These are phyloP conservation scores for Grammomys dolichurus DNA, from an alignment of 2,113 vertebrate species.

Conservation along the genomic window DNA sequence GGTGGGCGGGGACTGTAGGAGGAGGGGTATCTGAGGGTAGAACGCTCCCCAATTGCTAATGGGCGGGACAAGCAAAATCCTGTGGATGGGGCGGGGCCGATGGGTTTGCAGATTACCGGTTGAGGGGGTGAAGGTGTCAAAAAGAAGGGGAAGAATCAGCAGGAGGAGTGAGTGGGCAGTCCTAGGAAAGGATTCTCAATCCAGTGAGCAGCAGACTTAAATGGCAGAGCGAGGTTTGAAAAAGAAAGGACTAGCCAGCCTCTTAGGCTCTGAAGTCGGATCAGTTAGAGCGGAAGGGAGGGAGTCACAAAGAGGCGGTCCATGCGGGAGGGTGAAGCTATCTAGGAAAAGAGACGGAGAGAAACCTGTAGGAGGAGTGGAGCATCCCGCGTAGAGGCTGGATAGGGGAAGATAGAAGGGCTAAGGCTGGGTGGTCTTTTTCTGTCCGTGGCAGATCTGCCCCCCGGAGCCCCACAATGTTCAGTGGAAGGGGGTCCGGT, in stretches of 20 bases:
- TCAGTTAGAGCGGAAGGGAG: neutral
- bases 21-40: neutral
- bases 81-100: neutral
- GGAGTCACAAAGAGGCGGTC: neutral
- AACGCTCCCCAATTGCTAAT: neutral
- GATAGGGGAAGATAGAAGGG: no score
- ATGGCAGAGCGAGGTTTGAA: neutral
- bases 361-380: neutral
- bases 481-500: constrained; percentile 68
- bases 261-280: neutral
- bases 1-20: neutral
- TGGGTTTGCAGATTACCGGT: neutral
- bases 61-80: neutral
- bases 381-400: accelerated
- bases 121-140: neutral
- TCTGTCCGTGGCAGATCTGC: constrained; percentile 44
- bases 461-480: constrained; percentile 74
- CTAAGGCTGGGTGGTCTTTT: neutral
- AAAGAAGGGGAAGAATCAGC: neutral
- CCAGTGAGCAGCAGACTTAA: neutral
- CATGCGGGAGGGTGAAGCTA: no score
- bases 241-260: neutral
- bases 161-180: neutral
- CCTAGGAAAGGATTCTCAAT: neutral
- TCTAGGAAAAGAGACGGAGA: neutral